These are phyloP conservation scores for Cryptoblepharus egeriae DNA, from an alignment of 2,797 vertebrate species.

Conservation along the genomic window DNA sequence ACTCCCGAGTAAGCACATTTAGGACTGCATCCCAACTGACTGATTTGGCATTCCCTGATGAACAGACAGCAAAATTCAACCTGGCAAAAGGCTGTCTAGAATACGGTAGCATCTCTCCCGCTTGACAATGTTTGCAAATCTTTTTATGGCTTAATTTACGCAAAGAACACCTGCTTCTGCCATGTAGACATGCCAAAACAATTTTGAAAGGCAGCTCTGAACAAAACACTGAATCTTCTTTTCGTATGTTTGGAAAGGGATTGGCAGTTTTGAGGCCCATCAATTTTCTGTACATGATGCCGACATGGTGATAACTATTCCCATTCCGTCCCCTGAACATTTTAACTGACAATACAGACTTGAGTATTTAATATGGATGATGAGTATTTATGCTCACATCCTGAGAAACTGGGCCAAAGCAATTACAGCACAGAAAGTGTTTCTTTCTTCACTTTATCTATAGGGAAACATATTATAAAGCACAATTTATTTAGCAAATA, in stretches of 20 bases:
- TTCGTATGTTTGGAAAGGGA: slow-evolving; percentile 7
- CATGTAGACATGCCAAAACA: slow-evolving; percentile 27
- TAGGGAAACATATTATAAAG: too few species aligned
- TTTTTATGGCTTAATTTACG: slow-evolving; percentile 47
- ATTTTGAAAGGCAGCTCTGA: slow-evolving; percentile 59
- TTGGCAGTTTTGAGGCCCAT: slow-evolving; percentile 26
- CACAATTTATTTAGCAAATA: too few species aligned
- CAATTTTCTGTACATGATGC: slow-evolving; percentile 1
- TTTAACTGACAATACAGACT: neutral
- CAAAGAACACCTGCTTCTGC: slow-evolving; percentile 15
- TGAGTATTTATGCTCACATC: neutral
- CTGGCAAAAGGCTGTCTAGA: slow-evolving; percentile 11
- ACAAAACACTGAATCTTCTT: slow-evolving; percentile 27
- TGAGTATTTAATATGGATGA: neutral
- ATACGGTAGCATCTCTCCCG: neutral
- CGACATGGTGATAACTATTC: neutral
- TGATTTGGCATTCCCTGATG: neutral
- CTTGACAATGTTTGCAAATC: slow-evolving; percentile 33
- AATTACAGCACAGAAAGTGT: neutral
- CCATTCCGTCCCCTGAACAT: slow-evolving; percentile 1
- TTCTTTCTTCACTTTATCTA: too few species aligned
- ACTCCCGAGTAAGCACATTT: too few species aligned
- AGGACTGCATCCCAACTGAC: too few species aligned
- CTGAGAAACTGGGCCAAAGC: neutral
- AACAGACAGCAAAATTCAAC: slow-evolving; percentile 9